A percentile compares a stretch with the other conserved stretches of the same genome.
Conservation (phyloP, 2,888 invertebrate species). For the Leptothorax acervorum region DNA sequence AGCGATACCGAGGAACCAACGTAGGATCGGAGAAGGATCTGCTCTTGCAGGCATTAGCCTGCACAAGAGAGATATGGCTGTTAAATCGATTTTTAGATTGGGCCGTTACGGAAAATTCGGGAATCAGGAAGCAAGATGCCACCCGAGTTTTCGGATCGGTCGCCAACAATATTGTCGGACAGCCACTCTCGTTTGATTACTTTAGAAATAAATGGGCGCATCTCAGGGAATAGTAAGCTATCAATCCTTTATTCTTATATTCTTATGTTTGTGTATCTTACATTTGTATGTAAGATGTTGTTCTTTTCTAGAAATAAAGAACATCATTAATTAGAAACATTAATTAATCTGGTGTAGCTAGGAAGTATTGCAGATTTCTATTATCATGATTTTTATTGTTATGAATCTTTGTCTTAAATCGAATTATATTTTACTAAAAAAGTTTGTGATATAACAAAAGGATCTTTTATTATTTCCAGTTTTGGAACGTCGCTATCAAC, state of each 20-base stretch:
- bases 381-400: neutral
- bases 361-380: neutral
- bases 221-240: constrained; percentile 90
- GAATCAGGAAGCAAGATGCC: constrained; percentile 94
- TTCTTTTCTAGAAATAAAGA: neutral
- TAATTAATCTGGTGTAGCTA: neutral
- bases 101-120: constrained; percentile 90
- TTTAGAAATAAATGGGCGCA: constrained; percentile 92
- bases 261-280: neutral
- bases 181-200: constrained; percentile 93
- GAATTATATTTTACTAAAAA: neutral
- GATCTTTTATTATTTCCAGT: constrained; percentile 86
- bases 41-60: constrained; percentile 92
- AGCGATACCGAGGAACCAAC: constrained; percentile 91
- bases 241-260: neutral
- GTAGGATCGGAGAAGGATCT: constrained; percentile 94
- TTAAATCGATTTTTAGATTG: constrained; percentile 92
- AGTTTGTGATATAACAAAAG: neutral
- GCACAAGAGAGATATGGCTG: constrained; percentile 94
- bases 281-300: neutral
- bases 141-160: constrained; percentile 92
- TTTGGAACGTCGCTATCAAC: constrained; percentile 91
- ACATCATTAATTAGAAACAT: neutral
- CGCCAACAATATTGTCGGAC: constrained; percentile 91
- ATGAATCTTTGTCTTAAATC: neutral